A percentile compares a stretch with the other conserved stretches of the same genome.
Conservation (phyloP, 2,113 vertebrate genomes). For the Tursiops truncatus region DNA sequence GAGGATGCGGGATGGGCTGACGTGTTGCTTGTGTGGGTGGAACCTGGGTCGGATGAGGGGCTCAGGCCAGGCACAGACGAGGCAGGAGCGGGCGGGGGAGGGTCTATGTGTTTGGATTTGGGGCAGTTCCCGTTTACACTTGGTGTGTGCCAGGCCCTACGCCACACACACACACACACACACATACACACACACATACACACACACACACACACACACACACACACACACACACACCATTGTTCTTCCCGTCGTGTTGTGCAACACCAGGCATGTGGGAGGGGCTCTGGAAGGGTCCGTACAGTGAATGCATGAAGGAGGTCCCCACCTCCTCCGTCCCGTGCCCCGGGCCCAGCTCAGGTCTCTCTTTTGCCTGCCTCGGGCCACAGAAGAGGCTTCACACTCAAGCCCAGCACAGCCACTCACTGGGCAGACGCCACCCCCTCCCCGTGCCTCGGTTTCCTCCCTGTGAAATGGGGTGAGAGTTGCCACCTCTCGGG, state of each 20-base stretch:
- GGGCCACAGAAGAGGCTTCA: background rate
- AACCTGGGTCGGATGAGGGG: background rate
- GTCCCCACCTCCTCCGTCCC: too few species aligned
- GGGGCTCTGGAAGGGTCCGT: background rate
- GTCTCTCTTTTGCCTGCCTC: background rate
- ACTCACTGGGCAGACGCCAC: fast-evolving
- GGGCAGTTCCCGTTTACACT: too few species aligned
- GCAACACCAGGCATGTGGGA: fast-evolving
- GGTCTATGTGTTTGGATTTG: fast-evolving
- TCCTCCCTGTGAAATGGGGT: background rate
- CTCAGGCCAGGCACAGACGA: background rate
- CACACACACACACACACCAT: fast-evolving
- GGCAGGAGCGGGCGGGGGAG: fast-evolving
- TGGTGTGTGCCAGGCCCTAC: background rate
- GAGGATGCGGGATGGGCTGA: background rate
- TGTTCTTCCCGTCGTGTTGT: fast-evolving
- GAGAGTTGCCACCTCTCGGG: fast-evolving
- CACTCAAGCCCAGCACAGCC: background rate
- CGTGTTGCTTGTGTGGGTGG: background rate
- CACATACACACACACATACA: too few species aligned
- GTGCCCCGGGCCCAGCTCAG: background rate
- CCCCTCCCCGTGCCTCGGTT: fast-evolving
- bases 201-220: fast-evolving
- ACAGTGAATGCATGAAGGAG: background rate
- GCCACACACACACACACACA: too few species aligned